Base-by-base conservation (phyloP, 2,113 vertebrate species). In the Nematolebias whitei region DNA sequence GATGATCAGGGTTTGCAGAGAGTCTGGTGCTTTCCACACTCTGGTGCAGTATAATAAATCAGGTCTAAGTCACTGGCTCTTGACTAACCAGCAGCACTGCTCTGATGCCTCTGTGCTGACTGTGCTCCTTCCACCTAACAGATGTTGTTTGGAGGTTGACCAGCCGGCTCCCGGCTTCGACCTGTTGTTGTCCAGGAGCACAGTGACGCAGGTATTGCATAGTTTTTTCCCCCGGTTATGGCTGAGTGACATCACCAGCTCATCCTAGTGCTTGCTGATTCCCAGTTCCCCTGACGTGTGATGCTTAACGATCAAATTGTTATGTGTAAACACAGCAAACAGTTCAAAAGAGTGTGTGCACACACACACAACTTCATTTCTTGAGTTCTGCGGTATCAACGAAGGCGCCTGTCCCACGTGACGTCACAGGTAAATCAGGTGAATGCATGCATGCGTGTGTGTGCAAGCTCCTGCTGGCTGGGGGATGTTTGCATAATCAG, bases 261-360 rank as follows among this genome's bases (percentile, higher is more conserved):
- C 66, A 76, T 83, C 80, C 66, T 43, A 61, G 53, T 20, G 54
- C 71, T 67, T 45, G 39, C 57, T 61, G 56, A 74, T 77, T 71
- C 64, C 66, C 74, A 50, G 60, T 48, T 74, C 55, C 63, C 44
- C 52, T 79, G 83, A 87, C 74, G 86, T 49, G 62, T 53, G 72
- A 66, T 63, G 67, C 72, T 35, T 48, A 71, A 78, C 70, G 56
- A 83, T 85, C 47, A 29, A 63, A 51, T 70, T 85, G 79, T 89
- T 90, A 61, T 84, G 82, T 88, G 90, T 92, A 88, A 90, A 90
- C 83, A 90, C 49, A 23, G 43, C 68, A 65, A 71, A 84, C 63
- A 73, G 60, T 48, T 41, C 60, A 45, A 24, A 53, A 29, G 60
- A 56, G 18, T 13, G 5, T 64, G 18, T 12, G 11, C 65, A 63